Evolutionary conservation across 2,113 vertebrate species (phyloP).

Genomic region (Epinephelus cyanopodus): DNA sequence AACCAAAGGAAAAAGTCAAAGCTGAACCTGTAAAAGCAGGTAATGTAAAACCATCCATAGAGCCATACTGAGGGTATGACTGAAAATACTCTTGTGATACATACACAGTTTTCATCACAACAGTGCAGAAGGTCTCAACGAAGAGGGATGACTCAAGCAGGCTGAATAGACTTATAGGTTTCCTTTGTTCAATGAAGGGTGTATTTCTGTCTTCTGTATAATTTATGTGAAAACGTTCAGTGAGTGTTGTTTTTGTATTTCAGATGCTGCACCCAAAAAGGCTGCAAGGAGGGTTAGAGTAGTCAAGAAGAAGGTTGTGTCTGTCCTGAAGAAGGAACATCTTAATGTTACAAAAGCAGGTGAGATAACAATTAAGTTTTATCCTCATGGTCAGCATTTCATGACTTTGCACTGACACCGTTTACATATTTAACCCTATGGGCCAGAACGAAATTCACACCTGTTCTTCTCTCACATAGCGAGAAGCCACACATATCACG

Average conservation of each 20-base stretch:
- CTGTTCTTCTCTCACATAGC: no score
- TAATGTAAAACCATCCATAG: neutral
- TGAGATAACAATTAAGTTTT: slow-evolving; percentile 26
- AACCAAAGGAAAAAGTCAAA: neutral
- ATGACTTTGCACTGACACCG: no score
- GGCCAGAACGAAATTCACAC: no score
- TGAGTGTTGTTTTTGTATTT: slow-evolving; percentile 10
- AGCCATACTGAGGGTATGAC: neutral
- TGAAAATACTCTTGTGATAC: no score
- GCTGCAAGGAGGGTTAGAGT: slow-evolving; percentile 29
- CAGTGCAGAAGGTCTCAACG: no score
- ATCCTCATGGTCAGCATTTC: neutral
- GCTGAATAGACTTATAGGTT: neutral
- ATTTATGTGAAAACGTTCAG: neutral
- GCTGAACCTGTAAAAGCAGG: neutral
- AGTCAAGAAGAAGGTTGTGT: slow-evolving; percentile 31
- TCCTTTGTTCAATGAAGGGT: neutral
- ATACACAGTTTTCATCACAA: no score
- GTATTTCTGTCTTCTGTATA: neutral
- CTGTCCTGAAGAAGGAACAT: slow-evolving; percentile 68
- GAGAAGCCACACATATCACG: no score
- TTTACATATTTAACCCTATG: neutral
- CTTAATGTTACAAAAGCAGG: slow-evolving; percentile 74
- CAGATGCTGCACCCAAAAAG: slow-evolving; percentile 45
- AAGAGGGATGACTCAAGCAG: no score